Evolutionary conservation across 2,113 vertebrate species (phyloP), one percentile per base, ranked within the genome.

Genomic region (Climacteris rufus): DNA sequence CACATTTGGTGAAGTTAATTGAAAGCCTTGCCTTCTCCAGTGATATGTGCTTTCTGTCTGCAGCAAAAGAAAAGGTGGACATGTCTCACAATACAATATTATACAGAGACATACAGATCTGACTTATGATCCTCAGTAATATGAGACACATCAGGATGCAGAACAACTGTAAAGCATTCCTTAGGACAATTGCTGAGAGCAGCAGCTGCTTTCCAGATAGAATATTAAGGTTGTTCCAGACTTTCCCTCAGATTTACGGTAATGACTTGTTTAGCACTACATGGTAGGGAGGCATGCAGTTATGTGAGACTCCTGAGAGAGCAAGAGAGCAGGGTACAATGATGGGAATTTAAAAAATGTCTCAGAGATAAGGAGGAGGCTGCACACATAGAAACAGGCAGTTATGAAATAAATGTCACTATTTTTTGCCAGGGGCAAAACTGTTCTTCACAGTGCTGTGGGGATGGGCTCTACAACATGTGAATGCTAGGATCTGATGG

Each of bases 261-360:
- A 88, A 90, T 7, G 3, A 82, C 63, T 75, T 85, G 17, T 83
- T 90, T 79, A 86, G 94, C 39, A 52, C 69, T 40, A 40, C 4
- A 0, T 88, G 39, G 60, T 54, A 92, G 44, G n/a, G 79, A 88
- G 63, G 63, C 78, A 77, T 0, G 2, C 6, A 2, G 87, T 94
- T 94, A 94, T 75, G 71, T 93, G 94, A 95, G 83, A 92, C 86
- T 79, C 87, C 90, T 97, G 88, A 71, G 90, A 95, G 93, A 90
- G 47, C 39, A 88, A 54, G 27, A 80, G 59, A 88, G 15, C 33
- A 40, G 13, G 35, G 7, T 66, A 66, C 52, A 94, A 70, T 66
- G 59, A 35, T 42, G 56, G n/a, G 82, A 96, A 96, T 95, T 77
- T 74, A 1, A 86, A 95, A 95, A 92, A 95, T 90, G 85, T 64